Percentiles rank a stretch among this genome's conserved stretches.
Conservation (phyloP, 2,113 vertebrate species). For the Peucedramus taeniatus region DNA sequence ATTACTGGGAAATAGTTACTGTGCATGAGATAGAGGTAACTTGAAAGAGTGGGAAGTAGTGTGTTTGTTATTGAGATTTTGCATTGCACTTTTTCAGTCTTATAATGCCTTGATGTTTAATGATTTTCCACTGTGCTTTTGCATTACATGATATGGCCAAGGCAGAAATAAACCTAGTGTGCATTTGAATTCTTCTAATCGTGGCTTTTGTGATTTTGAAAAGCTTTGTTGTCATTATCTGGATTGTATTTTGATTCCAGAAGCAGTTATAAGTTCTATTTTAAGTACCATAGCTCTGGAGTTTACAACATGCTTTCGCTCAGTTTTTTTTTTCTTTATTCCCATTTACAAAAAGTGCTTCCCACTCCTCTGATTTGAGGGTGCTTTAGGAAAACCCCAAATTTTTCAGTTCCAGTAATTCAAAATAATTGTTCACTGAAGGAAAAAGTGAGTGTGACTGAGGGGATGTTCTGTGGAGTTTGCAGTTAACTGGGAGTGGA, state of each 20-base stretch:
- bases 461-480: not conserved
- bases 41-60: not conserved
- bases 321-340: not conserved
- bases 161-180: not conserved
- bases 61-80: not conserved
- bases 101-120: not conserved
- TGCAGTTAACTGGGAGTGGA: not conserved
- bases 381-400: not conserved
- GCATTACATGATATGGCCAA: not conserved
- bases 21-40: not conserved
- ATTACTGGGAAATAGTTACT: not conserved
- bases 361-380: not conserved
- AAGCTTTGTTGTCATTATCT: not conserved
- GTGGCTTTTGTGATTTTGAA: not conserved
- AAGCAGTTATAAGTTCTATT: not conserved
- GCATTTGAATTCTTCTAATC: not conserved
- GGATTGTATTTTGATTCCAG: not conserved
- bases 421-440: not conserved
- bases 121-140: not conserved
- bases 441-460: not conserved
- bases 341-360: not conserved
- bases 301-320: not conserved
- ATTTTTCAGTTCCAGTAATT: not conserved
- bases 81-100: not conserved
- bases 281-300: not conserved